phyloP scores from a whole-genome alignment of 2,113 vertebrate genomes.

The Spilogale gracilis region DNA sequence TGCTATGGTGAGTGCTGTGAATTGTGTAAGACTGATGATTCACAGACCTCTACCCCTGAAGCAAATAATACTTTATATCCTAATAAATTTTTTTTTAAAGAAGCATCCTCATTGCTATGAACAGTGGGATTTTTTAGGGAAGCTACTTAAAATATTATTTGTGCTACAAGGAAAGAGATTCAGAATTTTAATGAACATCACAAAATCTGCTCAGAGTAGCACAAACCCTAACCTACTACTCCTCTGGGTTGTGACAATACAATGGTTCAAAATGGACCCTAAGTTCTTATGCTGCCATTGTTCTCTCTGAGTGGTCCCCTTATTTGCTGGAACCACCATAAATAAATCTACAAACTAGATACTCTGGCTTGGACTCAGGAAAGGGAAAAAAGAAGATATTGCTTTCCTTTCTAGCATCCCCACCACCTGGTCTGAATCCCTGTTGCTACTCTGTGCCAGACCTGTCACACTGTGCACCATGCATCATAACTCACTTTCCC shows the following conservation, averaged over 20 bases:
- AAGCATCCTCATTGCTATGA: constrained; percentile 46
- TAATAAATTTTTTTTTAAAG: background rate
- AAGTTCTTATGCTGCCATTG: background rate
- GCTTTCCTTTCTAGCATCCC: background rate
- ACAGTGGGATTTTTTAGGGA: constrained; percentile 55
- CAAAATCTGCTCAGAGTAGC: constrained; percentile 57
- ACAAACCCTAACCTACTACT: background rate
- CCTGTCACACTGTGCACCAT: rapidly evolving
- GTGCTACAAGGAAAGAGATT: constrained; percentile 25
- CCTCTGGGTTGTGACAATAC: background rate
- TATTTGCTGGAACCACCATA: background rate
- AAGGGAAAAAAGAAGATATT: background rate
- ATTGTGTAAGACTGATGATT: too few species aligned
- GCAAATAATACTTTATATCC: too few species aligned
- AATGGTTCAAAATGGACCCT: background rate
- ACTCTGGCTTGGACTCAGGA: background rate
- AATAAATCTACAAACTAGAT: constrained; percentile 45
- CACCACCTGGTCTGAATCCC: background rate
- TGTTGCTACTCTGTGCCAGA: background rate
- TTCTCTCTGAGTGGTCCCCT: background rate
- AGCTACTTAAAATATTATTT: constrained; percentile 61
- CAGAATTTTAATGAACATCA: constrained; percentile 58
- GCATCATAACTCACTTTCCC: background rate
- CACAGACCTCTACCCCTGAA: too few species aligned
- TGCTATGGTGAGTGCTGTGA: too few species aligned